Evolutionary conservation across 2,797 vertebrate species (phyloP).

Genomic region (Anguilla marmorata): DNA sequence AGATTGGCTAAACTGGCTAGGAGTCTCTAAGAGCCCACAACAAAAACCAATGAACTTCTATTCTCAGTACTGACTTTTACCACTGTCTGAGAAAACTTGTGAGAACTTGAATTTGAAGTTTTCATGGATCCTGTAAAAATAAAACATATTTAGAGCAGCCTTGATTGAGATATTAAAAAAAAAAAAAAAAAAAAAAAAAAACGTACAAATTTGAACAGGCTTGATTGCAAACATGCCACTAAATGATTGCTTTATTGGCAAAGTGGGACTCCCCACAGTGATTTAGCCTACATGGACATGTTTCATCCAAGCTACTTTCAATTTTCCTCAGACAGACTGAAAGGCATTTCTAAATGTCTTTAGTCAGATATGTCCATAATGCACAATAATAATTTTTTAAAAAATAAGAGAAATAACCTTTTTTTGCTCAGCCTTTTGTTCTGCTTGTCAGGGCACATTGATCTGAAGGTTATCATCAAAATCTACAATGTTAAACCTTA

Average conservation of each 20-base stretch:
- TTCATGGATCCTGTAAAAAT: too few relatives aligned
- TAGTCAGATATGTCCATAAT: neutral
- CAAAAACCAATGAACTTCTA: too few relatives aligned
- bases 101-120: neutral
- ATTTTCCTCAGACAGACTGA: too few relatives aligned
- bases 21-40: too few relatives aligned
- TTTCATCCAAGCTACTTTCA: neutral
- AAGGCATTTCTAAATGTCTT: neutral
- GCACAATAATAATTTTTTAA: neutral
- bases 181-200: too few relatives aligned
- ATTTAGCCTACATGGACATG: neutral
- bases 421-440: slow-evolving; percentile 17
- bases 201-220: too few relatives aligned
- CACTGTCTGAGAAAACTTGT: neutral
- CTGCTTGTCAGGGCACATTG: slow-evolving; percentile 19
- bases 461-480: slow-evolving; percentile 51
- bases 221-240: neutral
- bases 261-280: neutral
- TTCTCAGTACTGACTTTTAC: too few relatives aligned
- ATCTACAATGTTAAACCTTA: slow-evolving; percentile 39
- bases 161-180: neutral
- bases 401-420: neutral
- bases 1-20: too few relatives aligned
- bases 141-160: neutral
- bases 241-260: neutral